A percentile compares a stretch with the other conserved stretches of the same genome.
These are phyloP conservation scores for Forbesichthys agassizii DNA, from an alignment of 2,113 vertebrate genomes.

Conservation along the genomic window DNA sequence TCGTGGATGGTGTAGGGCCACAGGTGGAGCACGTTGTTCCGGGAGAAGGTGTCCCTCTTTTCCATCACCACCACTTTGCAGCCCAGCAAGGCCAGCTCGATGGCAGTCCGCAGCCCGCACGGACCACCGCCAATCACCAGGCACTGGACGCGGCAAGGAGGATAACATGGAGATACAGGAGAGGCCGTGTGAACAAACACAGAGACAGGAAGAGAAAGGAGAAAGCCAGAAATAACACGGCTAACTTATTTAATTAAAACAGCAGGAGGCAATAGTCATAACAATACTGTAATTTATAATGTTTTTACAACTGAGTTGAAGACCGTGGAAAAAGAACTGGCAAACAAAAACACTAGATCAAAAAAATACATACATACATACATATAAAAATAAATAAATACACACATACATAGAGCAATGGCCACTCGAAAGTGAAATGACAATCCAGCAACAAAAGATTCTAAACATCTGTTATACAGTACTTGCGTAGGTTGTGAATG, in stretches of 20 bases:
- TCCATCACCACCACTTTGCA: conserved; percentile 94
- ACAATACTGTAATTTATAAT: no score
- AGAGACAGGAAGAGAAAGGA: neutral
- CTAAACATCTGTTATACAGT: neutral
- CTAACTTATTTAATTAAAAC: neutral
- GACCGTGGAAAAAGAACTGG: no score
- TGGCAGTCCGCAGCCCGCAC: conserved; percentile 90
- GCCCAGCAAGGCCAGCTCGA: conserved; percentile 92
- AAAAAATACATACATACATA: no score
- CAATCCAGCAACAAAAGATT: no score
- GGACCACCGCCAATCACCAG: conserved; percentile 93
- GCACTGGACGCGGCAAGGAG: conserved; percentile 75
- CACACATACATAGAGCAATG: no score
- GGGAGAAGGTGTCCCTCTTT: conserved; percentile 94
- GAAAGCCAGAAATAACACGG: neutral
- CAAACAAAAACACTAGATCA: no score
- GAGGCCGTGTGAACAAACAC: neutral
- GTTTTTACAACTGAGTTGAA: no score
- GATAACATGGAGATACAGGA: neutral
- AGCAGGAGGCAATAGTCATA: no score
- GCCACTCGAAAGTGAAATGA: no score
- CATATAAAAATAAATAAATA: no score
- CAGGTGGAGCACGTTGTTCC: conserved; percentile 96
- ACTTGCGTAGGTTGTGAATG: neutral
- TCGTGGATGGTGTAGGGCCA: conserved; percentile 98